These are phyloP conservation scores for Stenchaetothrips biformis DNA, from an alignment of 2,888 invertebrate genomes.

Conservation along the genomic window DNA sequence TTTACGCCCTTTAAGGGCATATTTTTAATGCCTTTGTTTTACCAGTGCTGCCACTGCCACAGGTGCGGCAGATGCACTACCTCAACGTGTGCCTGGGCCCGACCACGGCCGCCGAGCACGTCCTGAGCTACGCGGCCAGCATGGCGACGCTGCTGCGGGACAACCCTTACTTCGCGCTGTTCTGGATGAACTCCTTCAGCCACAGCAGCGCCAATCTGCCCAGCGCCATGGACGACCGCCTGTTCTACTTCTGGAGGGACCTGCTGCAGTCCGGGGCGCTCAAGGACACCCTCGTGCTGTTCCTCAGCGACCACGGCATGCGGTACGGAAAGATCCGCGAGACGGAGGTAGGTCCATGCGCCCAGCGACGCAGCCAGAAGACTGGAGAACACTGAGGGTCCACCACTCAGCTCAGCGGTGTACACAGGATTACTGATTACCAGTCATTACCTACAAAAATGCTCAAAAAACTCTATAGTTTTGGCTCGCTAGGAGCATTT, in stretches of 20 bases:
- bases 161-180: conserved; percentile 65
- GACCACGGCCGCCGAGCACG: conserved; percentile 59
- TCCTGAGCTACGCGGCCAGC: conserved; percentile 63
- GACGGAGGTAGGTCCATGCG: too few species aligned
- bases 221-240: conserved; percentile 59
- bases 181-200: conserved; percentile 74
- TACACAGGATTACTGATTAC: too few species aligned
- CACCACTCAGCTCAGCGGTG: too few species aligned
- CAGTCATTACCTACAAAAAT: too few species aligned
- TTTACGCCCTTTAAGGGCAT: too few species aligned
- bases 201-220: conserved; percentile 65
- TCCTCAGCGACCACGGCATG: conserved; percentile 75
- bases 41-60: too few species aligned
- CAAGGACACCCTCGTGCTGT: conserved; percentile 62
- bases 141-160: conserved; percentile 59
- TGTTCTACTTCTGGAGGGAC: conserved; percentile 55
- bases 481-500: too few species aligned
- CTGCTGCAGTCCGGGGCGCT: conserved; percentile 56
- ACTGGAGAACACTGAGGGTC: too few species aligned
- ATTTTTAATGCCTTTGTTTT: too few species aligned
- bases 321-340: conserved; percentile 67
- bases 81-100: conserved; percentile 59
- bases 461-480: too few species aligned
- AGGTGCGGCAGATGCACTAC: conserved; percentile 40
- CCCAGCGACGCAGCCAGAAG: too few species aligned